Evolutionary conservation across 2,797 vertebrate genomes (phyloP).

Genomic region (Scolopax bukidnonensis): DNA sequence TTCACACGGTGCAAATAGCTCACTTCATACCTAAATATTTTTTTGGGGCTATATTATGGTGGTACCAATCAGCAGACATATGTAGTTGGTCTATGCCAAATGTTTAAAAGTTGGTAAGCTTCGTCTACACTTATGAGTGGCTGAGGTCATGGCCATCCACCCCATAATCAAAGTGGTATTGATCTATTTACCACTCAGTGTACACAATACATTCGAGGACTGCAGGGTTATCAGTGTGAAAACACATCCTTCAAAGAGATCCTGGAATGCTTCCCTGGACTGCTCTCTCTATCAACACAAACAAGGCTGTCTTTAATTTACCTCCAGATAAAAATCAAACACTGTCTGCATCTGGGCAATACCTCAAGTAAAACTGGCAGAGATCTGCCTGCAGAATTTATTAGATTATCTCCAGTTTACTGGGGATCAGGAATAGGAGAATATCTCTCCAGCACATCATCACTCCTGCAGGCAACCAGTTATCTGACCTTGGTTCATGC

Average conservation of each 20-base stretch:
- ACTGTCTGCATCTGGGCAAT: not conserved
- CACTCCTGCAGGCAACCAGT: not conserved
- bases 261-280: not conserved
- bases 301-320: not conserved
- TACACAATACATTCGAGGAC: not conserved
- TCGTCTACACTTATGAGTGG: not conserved
- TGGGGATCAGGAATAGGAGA: not conserved
- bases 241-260: not conserved
- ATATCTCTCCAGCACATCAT: not conserved
- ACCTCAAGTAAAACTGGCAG: not conserved
- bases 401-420: not conserved
- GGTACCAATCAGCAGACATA: not conserved
- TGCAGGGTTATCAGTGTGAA: not conserved
- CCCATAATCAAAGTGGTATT: not conserved
- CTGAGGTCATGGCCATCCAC: not conserved
- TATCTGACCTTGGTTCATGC: not conserved
- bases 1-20: not conserved
- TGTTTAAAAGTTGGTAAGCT: not conserved
- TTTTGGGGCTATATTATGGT: not conserved
- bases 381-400: not conserved
- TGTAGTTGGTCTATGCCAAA: accelerated
- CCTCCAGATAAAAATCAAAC: not conserved
- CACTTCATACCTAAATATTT: not conserved
- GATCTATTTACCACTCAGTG: not conserved
- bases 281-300: not conserved